Conservation (phyloP, 2,888 invertebrate genomes). For the Lepidocyrtinus sp. region DNA sequence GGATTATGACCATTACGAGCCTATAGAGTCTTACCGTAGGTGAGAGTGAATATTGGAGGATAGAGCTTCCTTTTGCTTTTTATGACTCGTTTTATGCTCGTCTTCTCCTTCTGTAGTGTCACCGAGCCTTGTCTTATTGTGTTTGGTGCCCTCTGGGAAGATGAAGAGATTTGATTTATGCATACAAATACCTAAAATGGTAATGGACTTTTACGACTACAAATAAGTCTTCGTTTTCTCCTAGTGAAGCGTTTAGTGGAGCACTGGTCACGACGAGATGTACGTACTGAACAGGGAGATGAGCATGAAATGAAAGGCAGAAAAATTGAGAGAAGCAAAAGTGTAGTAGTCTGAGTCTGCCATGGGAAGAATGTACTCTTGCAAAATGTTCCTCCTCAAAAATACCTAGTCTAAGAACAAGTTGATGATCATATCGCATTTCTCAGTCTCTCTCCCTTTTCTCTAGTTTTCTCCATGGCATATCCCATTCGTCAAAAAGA, state of each 20-base stretch:
- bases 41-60: neutral
- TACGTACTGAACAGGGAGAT: constrained; percentile 19
- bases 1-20: constrained; percentile 4
- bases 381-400: too few species aligned
- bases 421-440: constrained; percentile 12
- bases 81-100: constrained; percentile 24
- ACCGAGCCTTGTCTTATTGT: constrained; percentile 21
- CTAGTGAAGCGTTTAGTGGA: constrained; percentile 26
- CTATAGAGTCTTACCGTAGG: neutral
- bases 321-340: neutral
- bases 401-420: neutral
- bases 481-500: constrained; percentile 38
- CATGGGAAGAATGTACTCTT: too few species aligned
- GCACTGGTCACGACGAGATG: neutral
- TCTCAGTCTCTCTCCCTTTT: neutral
- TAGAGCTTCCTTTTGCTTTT: constrained; percentile 26
- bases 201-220: constrained; percentile 54
- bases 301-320: constrained; percentile 13
- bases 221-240: constrained; percentile 47
- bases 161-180: constrained; percentile 58
- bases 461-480: constrained; percentile 20
- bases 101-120: constrained; percentile 31
- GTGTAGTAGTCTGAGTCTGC: neutral
- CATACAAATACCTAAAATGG: constrained; percentile 22
- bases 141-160: constrained; percentile 35